phyloP scores from a whole-genome alignment of 1,140 invertebrate genomes.

The Catajapyx aquilonaris region DNA sequence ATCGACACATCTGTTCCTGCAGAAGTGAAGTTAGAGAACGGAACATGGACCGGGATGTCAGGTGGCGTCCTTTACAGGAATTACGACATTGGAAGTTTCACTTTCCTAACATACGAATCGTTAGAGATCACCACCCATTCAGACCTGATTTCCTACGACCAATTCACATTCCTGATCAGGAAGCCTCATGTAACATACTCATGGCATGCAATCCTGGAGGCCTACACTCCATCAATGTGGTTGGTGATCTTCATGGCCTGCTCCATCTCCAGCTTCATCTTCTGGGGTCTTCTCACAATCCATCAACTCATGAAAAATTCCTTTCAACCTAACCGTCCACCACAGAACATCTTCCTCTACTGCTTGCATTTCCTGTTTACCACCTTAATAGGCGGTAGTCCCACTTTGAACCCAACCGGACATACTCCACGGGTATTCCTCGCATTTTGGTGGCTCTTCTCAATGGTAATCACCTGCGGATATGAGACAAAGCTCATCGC shows the following conservation, averaged over 20 bases:
- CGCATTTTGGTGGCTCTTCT: neutral
- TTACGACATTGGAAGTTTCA: neutral
- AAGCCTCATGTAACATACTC: neutral
- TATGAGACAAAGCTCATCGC: neutral
- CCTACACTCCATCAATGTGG: neutral
- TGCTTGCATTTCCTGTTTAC: neutral
- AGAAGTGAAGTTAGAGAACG: neutral
- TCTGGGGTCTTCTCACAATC: neutral
- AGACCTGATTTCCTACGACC: neutral
- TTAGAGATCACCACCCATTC: neutral
- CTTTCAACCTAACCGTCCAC: neutral
- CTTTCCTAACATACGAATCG: neutral
- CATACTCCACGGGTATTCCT: neutral
- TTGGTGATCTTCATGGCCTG: neutral
- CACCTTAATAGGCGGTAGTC: neutral
- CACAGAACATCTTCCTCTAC: neutral
- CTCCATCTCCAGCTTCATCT: neutral
- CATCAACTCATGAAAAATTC: neutral
- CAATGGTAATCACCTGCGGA: neutral
- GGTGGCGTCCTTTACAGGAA: neutral
- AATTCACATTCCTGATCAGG: neutral
- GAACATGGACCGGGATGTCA: neutral
- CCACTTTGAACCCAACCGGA: neutral
- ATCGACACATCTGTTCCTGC: neutral
- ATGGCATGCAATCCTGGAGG: neutral